These are phyloP conservation scores for Parnassius apollo DNA, from an alignment of 2,888 invertebrate species.

Conservation along the genomic window DNA sequence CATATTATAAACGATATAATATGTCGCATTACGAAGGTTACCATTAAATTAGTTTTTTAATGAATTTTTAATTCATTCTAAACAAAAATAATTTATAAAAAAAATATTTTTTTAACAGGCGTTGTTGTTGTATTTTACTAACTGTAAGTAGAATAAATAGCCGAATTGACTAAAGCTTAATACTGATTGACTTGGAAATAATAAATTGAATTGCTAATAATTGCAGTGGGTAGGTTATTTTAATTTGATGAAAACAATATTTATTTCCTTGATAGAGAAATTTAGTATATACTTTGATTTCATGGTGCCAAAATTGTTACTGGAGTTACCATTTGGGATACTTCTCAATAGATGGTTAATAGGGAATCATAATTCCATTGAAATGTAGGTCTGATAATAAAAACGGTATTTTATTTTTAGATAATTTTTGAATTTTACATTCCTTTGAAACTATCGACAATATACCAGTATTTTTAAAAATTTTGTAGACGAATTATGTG, in stretches of 20 bases:
- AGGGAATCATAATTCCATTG: conserved; percentile 1
- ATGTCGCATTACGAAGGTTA: too few species aligned
- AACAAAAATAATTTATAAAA: too few species aligned
- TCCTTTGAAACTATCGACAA: neutral
- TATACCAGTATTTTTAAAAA: neutral
- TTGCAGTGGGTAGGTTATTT: neutral
- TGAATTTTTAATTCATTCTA: too few species aligned
- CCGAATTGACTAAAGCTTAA: too few species aligned
- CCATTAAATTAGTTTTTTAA: too few species aligned
- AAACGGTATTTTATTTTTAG: conserved; percentile 8
- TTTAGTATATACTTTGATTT: neutral
- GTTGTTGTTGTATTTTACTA: too few species aligned
- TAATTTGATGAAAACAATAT: neutral
- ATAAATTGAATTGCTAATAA: neutral
- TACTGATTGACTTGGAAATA: too few species aligned
- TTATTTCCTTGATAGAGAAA: neutral
- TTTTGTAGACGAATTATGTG: neutral
- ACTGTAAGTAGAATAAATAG: too few species aligned
- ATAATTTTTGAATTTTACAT: conserved; percentile 15
- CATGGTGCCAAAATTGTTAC: conserved; percentile 4
- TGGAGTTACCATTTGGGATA: too few species aligned
- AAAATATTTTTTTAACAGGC: too few species aligned
- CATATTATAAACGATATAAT: too few species aligned
- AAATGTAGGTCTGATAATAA: neutral
- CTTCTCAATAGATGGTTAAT: too few species aligned